Conservation (phyloP, 2,888 invertebrate genomes). For the Leptopilina myrica region DNA sequence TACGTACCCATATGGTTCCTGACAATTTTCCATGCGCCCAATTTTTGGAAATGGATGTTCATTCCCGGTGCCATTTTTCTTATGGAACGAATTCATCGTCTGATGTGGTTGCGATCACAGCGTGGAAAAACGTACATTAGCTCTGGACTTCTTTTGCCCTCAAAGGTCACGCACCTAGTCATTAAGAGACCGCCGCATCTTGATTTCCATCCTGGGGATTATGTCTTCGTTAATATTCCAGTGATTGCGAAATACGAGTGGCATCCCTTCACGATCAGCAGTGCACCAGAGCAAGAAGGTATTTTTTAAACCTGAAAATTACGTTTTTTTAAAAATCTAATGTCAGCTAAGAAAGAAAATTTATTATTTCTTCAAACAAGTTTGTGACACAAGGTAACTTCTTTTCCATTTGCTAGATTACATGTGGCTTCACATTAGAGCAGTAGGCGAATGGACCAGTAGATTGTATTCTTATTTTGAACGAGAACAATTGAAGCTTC, state of each 20-base stretch:
- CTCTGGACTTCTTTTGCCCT: constrained; percentile 91
- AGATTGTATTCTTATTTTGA: constrained; percentile 91
- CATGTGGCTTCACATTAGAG: constrained; percentile 95
- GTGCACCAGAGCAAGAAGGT: constrained; percentile 96
- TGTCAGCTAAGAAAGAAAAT: too few species aligned
- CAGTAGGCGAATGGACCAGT: constrained; percentile 96
- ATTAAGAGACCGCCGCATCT: constrained; percentile 92
- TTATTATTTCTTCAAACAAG: too few species aligned
- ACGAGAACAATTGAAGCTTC: constrained; percentile 86
- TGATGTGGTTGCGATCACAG: constrained; percentile 80
- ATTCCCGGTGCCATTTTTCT: constrained; percentile 88
- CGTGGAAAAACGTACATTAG: constrained; percentile 92
- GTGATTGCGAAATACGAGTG: constrained; percentile 95
- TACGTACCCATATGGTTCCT: constrained; percentile 93
- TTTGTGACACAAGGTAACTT: too few species aligned
- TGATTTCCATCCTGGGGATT: constrained; percentile 94
- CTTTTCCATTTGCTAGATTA: constrained; percentile 80
- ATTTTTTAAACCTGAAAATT: constrained; percentile 39
- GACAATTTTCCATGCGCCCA: constrained; percentile 90
- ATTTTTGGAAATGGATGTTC: constrained; percentile 97
- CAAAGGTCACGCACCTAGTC: constrained; percentile 93
- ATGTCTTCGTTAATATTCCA: constrained; percentile 95
- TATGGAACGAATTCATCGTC: constrained; percentile 84
- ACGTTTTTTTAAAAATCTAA: too few species aligned
- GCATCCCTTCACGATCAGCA: constrained; percentile 98